phyloP scores from a whole-genome alignment of 2,888 invertebrate genomes.

The Athalia rosae region DNA sequence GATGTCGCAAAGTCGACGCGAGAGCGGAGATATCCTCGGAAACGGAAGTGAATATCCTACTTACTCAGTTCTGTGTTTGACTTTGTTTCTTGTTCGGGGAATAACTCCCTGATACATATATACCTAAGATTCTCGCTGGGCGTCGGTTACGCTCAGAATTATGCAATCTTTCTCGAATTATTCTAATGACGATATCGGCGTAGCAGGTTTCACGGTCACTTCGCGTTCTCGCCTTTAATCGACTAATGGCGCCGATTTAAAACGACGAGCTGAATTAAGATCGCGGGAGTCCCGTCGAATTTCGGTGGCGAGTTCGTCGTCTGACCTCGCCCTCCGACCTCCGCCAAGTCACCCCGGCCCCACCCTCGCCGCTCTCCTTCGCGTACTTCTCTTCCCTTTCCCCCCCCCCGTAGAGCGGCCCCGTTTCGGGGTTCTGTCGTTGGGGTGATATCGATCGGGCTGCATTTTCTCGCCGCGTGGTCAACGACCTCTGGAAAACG shows the following conservation, averaged over 20 bases:
- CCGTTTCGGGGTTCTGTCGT: conserved; percentile 37
- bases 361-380: conserved; percentile 33
- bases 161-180: too few species aligned
- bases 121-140: not conserved
- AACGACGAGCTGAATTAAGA: not conserved
- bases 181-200: too few species aligned
- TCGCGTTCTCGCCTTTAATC: too few species aligned
- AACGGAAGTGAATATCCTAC: too few species aligned
- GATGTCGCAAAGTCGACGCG: too few species aligned
- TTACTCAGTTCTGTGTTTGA: too few species aligned
- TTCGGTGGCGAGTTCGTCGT: conserved; percentile 22
- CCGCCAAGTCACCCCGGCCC: conserved; percentile 23
- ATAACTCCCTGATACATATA: too few species aligned
- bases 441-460: conserved; percentile 46
- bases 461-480: conserved; percentile 45
- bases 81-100: too few species aligned
- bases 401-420: conserved; percentile 1
- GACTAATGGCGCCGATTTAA: too few species aligned
- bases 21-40: too few species aligned
- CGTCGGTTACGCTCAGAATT: not conserved
- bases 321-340: conserved; percentile 1
- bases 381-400: conserved; percentile 24
- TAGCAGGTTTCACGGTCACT: too few species aligned
- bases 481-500: conserved; percentile 46
- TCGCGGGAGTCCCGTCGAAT: conserved; percentile 22